Base-by-base conservation (phyloP, 2,888 invertebrate species). In the Pilophorus perplexus region DNA sequence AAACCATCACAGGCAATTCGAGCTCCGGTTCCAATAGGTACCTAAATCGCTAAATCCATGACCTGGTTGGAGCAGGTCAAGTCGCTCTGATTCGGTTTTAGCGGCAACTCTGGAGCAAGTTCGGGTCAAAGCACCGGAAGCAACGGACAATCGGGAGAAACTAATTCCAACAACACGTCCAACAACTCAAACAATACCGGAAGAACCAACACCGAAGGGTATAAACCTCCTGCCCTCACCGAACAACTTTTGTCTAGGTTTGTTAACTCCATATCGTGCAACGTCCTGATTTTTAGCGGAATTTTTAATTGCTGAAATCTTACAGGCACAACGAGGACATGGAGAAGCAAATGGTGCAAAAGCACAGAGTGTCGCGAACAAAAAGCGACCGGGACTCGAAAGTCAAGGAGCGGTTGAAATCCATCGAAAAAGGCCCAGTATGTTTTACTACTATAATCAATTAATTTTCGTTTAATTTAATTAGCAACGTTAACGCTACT, bases 301-400 rank as follows among this genome's bases (percentile, higher is more conserved):
- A 6, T 12, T 2, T 3, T 14, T 38, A 18, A 44, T 20, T 22
- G 16, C n/a, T 48, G 10, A 28, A 33, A 33, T 33, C 28, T 25
- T 74, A 42, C 72, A 88, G 88, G 73, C 92, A 92, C 75, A 91
- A 90, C 72, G 82, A 84, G 69, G 85, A 88, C 67, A 92, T 92
- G 91, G 90, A 90, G 75, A 89, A 87, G 73, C 81, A 84, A 54
- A 82, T 92, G 80, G 78, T 87, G 1, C 87, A 88, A 74, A 82
- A 82, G 67, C 87, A 89, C 72, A 81, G 85, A 0, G 85, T 86
- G 69, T 79, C 80, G 2, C 80, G 88, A 8, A 73, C 74, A 0
- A 79, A 77, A 60, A 74, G 71, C 28, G 75, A 79, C 50, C 82
- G 81, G 71, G 79, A 79, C 71, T 80, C 79, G 55, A 80, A 81